These are phyloP conservation scores for Drosophila meridiana DNA, from an alignment of 2,888 invertebrate species.

Conservation along the genomic window DNA sequence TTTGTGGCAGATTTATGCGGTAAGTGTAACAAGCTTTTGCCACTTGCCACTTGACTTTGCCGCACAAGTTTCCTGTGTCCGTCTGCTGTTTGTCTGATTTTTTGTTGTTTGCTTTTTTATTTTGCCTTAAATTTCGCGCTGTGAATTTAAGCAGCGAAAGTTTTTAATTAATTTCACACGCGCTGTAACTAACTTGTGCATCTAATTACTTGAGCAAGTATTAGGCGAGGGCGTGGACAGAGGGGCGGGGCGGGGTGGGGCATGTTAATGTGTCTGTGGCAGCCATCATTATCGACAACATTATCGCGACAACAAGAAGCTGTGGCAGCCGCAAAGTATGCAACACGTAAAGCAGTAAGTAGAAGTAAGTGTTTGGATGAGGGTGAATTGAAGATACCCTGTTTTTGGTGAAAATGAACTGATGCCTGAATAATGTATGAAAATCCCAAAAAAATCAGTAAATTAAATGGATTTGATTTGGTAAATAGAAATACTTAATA, in stretches of 20 bases:
- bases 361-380: neutral
- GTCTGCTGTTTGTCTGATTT: constrained; percentile 14
- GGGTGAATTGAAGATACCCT: neutral
- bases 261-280: constrained; percentile 71
- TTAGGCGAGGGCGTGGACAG: neutral
- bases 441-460: too few relatives aligned
- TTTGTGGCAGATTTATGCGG: constrained; percentile 64
- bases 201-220: constrained; percentile 71
- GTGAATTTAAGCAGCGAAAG: constrained; percentile 67
- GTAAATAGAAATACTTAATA: too few relatives aligned
- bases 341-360: constrained; percentile 55
- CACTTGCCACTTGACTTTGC: constrained; percentile 58
- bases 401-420: too few relatives aligned
- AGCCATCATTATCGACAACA: constrained; percentile 72
- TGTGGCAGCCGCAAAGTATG: constrained; percentile 75
- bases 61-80: constrained; percentile 39
- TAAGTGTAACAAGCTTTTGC: constrained; percentile 71
- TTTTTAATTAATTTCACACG: constrained; percentile 78
- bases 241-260: neutral
- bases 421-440: too few relatives aligned
- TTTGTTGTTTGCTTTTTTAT: constrained; percentile 10
- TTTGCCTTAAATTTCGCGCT: constrained; percentile 29
- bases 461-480: too few relatives aligned
- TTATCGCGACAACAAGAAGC: constrained; percentile 57
- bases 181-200: constrained; percentile 60